Base-by-base conservation (phyloP, 2,797 vertebrate species). In the Sternotherus odoratus region DNA sequence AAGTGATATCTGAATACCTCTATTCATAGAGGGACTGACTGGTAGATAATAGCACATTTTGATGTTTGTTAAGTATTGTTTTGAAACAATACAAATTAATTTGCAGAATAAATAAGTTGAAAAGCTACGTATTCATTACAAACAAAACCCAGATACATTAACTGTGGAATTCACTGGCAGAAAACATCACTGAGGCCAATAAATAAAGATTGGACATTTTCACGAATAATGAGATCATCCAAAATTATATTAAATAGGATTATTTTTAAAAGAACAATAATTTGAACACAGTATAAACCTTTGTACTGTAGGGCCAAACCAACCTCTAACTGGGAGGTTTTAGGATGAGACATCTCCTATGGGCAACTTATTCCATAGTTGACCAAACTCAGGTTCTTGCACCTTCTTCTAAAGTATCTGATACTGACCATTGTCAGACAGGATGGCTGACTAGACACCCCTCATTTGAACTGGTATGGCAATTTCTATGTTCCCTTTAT, bases 331-430 rank as follows among this genome's bases (percentile, higher is more conserved):
- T 94, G 74, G 36, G 49, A 60, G 78, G 72, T 77, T 43, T 78
- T 81, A 82, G 5, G 4, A 88, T 90, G 50, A 77, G 81, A 26
- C 63, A 88, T 48, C 26, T 43, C 12, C 12, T 74, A n/a, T 66
- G 33, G 8, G 33, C 60, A n/a, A 66, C 60, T n/a, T 66, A 66
- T 66, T 36, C 24, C 26, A 46, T 46, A 43, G 11, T 36, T 77
- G n/a, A 81, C 79, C 83, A 83, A 69, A 39, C n/a, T 60, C 49
- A 83, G n/a, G 33, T 75, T 92, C 79, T 75, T 89, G 66, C 74
- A 79, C 26, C 87, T 49, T 43, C 63, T 69, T 39, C 33, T 3
- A 3, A 39, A 69, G n/a, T 8, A 36, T 63, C 60, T 23, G 6
- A 39, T 79, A 33, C 57, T 87, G 82, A 77, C 63, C 72, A 81